These are phyloP conservation scores for Tiaroga cobitis DNA, from an alignment of 2,797 vertebrate genomes.

Conservation along the genomic window DNA sequence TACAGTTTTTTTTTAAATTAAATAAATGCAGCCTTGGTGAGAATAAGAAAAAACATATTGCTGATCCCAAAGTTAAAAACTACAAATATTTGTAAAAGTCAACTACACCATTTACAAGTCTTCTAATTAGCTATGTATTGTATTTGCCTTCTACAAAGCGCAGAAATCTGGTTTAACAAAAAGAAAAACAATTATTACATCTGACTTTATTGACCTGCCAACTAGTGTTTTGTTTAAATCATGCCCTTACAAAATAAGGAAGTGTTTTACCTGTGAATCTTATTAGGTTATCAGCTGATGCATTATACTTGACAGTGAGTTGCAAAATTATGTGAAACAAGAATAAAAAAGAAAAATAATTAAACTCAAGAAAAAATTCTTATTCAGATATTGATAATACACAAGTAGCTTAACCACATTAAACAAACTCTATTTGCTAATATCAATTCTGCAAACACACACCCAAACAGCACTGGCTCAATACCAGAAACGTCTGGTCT, in stretches of 20 bases:
- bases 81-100: neutral
- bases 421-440: neutral
- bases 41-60: neutral
- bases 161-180: neutral
- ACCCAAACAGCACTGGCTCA: neutral
- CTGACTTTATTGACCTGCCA: neutral
- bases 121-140: neutral
- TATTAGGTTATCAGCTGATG: neutral
- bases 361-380: too few species aligned
- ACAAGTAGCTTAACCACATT: neutral
- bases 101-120: neutral
- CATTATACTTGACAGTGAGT: neutral
- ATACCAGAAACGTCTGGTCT: neutral
- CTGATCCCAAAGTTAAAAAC: neutral
- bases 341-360: too few species aligned
- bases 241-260: neutral
- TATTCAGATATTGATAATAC: neutral
- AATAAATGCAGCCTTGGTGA: neutral
- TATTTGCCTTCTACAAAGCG: neutral
- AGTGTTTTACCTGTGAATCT: slow-evolving; percentile 13
- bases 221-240: neutral
- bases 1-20: too few species aligned
- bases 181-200: neutral
- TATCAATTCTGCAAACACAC: neutral
- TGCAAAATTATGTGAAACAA: neutral